Evolutionary conservation across 92 coral and sea anemone genomes (phyloP).

Genomic region (Pocillopora grandis): DNA sequence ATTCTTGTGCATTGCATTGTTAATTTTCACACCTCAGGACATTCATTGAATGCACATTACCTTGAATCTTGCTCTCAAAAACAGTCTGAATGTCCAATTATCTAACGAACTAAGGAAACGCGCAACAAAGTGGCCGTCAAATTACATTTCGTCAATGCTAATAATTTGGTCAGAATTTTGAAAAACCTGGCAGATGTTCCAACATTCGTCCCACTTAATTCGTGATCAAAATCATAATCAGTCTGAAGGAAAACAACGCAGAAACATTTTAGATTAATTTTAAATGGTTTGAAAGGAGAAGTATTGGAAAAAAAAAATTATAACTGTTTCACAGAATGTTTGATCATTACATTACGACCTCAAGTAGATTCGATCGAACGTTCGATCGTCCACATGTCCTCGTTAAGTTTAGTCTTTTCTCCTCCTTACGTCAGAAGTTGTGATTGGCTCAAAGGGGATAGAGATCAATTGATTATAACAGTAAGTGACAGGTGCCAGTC

Average conservation of each 20-base stretch:
- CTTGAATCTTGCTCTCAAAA: background rate
- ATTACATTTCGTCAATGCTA: conserved; percentile 7
- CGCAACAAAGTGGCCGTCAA: background rate
- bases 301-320: background rate
- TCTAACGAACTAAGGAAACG: conserved; percentile 2
- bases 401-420: conserved; percentile 26
- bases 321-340: background rate
- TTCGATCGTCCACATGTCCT: conserved; percentile 14
- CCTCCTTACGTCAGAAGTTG: conserved; percentile 57
- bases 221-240: background rate
- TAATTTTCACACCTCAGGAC: background rate
- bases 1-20: background rate
- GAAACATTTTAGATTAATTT: background rate
- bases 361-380: no score
- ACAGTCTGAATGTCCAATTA: background rate
- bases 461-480: conserved; percentile 74
- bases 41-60: background rate
- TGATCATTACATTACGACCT: background rate
- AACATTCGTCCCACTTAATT: background rate
- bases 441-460: conserved; percentile 68
- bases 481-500: conserved; percentile 79
- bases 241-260: background rate
- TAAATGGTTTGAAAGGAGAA: no score
- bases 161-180: background rate
- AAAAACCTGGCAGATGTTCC: conserved; percentile 8